A percentile compares a stretch with the other conserved stretches of the same genome.
Evolutionary conservation across 2,888 invertebrate species (phyloP).

Genomic region (Argyra leucocephala): DNA sequence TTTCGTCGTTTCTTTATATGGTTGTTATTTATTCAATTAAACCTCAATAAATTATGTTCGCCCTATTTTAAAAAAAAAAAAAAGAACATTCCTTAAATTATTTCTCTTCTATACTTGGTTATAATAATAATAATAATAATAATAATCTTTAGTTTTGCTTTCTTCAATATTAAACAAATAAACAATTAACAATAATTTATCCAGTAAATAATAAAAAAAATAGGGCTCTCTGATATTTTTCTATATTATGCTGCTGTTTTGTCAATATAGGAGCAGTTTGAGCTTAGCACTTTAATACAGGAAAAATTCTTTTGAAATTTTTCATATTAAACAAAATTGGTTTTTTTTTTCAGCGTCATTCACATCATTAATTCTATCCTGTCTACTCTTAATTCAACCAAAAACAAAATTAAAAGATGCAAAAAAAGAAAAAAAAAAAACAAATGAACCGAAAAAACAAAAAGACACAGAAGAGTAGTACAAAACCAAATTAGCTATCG

Average conservation of each 20-base stretch:
- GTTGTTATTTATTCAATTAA: constrained; percentile 1
- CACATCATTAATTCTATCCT: background rate
- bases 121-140: no score
- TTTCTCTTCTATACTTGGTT: background rate
- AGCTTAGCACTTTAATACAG: background rate
- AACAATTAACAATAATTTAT: background rate
- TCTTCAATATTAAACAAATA: background rate
- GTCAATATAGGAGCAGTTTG: no score
- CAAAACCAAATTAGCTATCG: background rate
- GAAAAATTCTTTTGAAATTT: no score
- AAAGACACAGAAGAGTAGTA: background rate
- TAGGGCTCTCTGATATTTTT: no score
- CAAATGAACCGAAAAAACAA: no score
- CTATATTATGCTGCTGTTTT: no score
- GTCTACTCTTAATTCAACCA: background rate
- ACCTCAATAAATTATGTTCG: background rate
- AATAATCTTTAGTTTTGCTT: no score
- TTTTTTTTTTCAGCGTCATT: background rate
- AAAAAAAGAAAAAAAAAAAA: no score
- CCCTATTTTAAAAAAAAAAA: background rate
- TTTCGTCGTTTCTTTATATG: background rate
- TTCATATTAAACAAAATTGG: background rate
- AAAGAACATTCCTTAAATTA: background rate
- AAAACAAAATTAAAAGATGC: background rate
- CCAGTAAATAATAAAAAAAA: no score